phyloP scores from a whole-genome alignment of 2,797 vertebrate genomes.

The Coluber constrictor region DNA sequence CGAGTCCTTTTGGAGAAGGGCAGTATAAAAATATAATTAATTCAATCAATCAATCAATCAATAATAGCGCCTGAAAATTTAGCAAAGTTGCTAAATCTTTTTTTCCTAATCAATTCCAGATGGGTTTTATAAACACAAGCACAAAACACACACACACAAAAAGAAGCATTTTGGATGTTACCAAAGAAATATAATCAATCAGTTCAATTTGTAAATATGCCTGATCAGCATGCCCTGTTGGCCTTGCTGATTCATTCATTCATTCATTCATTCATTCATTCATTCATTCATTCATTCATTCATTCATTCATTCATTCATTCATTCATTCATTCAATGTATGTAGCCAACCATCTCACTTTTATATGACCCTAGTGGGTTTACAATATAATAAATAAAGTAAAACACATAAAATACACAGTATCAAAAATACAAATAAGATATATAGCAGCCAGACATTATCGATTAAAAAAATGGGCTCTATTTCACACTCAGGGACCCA shows the following conservation, averaged over 20 bases:
- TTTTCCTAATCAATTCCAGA: not conserved
- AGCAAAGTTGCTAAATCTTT: not conserved
- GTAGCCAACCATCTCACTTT: not conserved
- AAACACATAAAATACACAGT: not conserved
- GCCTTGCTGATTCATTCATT: not conserved
- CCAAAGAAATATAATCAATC: not conserved
- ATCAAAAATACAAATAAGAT: not conserved
- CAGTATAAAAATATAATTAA: too few relatives aligned
- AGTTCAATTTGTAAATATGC: not conserved
- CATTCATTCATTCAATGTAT: not conserved
- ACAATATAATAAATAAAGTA: not conserved
- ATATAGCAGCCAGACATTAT: not conserved
- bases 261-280: not conserved
- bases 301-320: too few relatives aligned
- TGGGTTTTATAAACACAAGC: not conserved
- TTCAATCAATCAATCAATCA: too few relatives aligned
- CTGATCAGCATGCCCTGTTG: not conserved
- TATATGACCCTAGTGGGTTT: not conserved
- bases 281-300: not conserved
- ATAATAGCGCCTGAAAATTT: not conserved
- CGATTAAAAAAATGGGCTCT: not conserved
- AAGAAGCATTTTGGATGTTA: not conserved
- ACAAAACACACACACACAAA: not conserved
- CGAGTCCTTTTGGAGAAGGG: too few relatives aligned
- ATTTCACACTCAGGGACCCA: not conserved